These are phyloP conservation scores for Chironomus riparius DNA, from an alignment of 2,888 invertebrate genomes.

Conservation along the genomic window DNA sequence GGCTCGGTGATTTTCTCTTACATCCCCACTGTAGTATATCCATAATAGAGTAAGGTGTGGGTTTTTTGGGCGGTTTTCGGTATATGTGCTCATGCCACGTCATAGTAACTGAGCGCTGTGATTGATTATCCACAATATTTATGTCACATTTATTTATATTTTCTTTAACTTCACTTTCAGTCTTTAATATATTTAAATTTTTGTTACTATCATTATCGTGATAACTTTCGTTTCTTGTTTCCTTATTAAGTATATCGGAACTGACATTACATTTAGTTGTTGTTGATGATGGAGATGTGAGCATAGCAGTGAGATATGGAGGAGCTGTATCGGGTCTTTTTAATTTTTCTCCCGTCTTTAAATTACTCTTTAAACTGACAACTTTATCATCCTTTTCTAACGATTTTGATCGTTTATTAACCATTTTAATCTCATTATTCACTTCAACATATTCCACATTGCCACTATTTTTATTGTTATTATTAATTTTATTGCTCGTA, in stretches of 20 bases:
- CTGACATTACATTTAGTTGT: background rate
- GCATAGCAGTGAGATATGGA: background rate
- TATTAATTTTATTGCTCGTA: background rate
- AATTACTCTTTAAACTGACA: background rate
- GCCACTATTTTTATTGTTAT: conserved; percentile 9
- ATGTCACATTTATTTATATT: background rate
- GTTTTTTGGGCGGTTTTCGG: conserved; percentile 67
- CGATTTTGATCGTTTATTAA: conserved; percentile 27
- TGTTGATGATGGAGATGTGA: background rate
- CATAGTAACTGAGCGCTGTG: conserved; percentile 28
- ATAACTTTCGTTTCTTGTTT: conserved; percentile 10
- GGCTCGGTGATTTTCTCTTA: background rate
- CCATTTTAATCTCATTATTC: conserved; percentile 28
- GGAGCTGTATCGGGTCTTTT: conserved; percentile 22
- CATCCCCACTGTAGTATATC: conserved; percentile 66
- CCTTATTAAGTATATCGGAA: conserved; percentile 10
- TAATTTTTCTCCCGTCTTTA: background rate
- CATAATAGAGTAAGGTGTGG: conserved; percentile 80
- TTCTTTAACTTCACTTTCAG: background rate
- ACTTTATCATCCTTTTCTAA: conserved; percentile 20
- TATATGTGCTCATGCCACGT: conserved; percentile 89
- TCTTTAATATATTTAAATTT: background rate
- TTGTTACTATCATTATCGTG: background rate
- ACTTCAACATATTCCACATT: conserved; percentile 28
- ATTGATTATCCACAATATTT: background rate